phyloP scores from a whole-genome alignment of 2,888 invertebrate genomes.

The Drosophila nr. perissopoda region DNA sequence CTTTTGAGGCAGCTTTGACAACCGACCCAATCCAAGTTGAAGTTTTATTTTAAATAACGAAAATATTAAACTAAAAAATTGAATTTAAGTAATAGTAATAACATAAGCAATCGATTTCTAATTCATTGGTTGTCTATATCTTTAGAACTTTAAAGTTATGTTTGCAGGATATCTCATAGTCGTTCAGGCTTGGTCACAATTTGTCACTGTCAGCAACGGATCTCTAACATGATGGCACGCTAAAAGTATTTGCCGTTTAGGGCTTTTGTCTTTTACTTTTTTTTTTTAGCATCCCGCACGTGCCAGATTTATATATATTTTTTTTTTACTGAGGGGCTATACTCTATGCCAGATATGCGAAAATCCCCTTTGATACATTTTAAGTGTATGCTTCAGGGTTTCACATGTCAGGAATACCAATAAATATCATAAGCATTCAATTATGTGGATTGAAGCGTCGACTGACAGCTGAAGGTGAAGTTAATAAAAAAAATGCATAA shows the following conservation, averaged over 20 bases:
- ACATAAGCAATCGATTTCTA: not conserved
- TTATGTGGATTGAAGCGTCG: constrained; percentile 26
- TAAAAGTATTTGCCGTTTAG: constrained; percentile 39
- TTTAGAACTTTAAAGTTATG: no score
- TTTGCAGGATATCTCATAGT: constrained; percentile 1
- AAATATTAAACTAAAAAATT: not conserved
- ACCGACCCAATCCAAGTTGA: not conserved
- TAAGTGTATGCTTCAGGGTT: constrained; percentile 25
- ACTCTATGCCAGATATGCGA: constrained; percentile 5
- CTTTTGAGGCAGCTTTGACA: not conserved
- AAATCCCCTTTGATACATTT: constrained; percentile 41
- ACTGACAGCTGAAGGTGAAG: constrained; percentile 1
- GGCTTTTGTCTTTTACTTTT: constrained; percentile 19
- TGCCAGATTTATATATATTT: constrained; percentile 12
- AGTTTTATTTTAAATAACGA: not conserved
- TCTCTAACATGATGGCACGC: constrained; percentile 21
- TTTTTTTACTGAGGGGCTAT: constrained; percentile 5
- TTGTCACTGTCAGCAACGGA: constrained; percentile 10
- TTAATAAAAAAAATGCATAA: not conserved
- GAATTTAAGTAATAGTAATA: not conserved
- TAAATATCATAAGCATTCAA: constrained; percentile 34
- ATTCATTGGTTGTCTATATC: not conserved
- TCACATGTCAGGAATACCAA: constrained; percentile 18
- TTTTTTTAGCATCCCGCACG: constrained; percentile 28
- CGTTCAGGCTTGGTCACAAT: not conserved